phyloP scores from a whole-genome alignment of 2,113 vertebrate species.

The Campylorhamphus procurvoides region DNA sequence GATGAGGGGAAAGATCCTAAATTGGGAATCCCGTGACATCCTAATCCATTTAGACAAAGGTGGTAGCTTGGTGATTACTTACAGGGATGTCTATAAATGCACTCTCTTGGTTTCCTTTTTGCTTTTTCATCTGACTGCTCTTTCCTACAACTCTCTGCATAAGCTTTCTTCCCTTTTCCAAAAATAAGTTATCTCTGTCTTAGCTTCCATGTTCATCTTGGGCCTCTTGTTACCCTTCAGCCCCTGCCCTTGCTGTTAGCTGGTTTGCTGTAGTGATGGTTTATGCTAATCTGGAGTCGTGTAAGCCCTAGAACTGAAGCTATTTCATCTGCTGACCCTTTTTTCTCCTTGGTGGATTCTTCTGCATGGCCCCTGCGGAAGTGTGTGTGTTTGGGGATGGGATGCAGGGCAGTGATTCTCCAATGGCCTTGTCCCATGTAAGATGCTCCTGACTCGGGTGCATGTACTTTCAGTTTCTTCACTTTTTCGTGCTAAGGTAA shows the following conservation, averaged over 20 bases:
- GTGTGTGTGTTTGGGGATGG: not conserved
- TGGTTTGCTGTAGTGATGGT: not conserved
- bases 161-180: slow-evolving; percentile 24
- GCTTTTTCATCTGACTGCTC: not conserved
- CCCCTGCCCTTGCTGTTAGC: not conserved
- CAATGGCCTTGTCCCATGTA: not conserved
- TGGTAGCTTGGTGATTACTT: not conserved
- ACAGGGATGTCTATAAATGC: slow-evolving; percentile 17
- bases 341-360: not conserved
- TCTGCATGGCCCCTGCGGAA: not conserved
- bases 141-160: slow-evolving; percentile 10
- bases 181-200: not conserved
- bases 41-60: not conserved
- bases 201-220: not conserved
- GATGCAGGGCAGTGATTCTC: not conserved
- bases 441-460: not conserved
- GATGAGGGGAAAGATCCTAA: slow-evolving; percentile 43
- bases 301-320: not conserved
- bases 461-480: not conserved
- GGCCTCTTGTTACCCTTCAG: not conserved
- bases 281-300: not conserved
- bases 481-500: not conserved
- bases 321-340: not conserved
- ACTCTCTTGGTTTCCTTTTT: slow-evolving; percentile 6
- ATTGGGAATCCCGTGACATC: not conserved